These are phyloP conservation scores for Molossus molossus DNA, from an alignment of 2,797 vertebrate genomes.

Conservation along the genomic window DNA sequence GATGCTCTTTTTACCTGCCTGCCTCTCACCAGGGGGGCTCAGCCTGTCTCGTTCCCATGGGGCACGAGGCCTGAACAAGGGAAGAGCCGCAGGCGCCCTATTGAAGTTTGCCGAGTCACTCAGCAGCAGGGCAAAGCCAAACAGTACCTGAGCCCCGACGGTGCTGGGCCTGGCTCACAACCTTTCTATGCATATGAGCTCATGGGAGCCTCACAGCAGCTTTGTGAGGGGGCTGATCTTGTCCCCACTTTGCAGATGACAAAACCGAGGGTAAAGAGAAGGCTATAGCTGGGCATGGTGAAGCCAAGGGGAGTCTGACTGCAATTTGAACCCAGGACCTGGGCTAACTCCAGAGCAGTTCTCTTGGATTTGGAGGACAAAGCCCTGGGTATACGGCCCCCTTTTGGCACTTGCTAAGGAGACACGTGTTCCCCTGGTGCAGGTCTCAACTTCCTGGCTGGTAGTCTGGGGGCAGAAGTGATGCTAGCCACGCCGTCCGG, in stretches of 20 bases:
- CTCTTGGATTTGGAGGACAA: not conserved
- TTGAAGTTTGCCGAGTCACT: not conserved
- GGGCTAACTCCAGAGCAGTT: not conserved
- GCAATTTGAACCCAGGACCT: not conserved
- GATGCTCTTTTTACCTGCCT: not conserved
- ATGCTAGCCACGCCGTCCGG: no score
- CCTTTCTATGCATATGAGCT: fast-evolving
- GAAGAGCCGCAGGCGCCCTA: no score
- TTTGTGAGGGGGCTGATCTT: not conserved
- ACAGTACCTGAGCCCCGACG: fast-evolving
- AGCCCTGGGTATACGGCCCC: not conserved
- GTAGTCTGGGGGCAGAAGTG: not conserved
- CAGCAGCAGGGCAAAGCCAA: not conserved
- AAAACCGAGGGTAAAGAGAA: not conserved
- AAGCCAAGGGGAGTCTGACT: not conserved
- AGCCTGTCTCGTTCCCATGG: not conserved
- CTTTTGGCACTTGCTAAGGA: not conserved
- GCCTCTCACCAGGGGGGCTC: fast-evolving
- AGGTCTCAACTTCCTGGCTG: not conserved
- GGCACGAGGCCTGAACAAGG: fast-evolving
- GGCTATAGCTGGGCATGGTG: fast-evolving
- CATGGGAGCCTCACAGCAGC: fast-evolving
- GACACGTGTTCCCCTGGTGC: not conserved
- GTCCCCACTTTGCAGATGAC: not conserved
- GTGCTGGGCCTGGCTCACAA: fast-evolving